Conservation (phyloP, 1,140 invertebrate genomes). For the Cyclina sinensis region DNA sequence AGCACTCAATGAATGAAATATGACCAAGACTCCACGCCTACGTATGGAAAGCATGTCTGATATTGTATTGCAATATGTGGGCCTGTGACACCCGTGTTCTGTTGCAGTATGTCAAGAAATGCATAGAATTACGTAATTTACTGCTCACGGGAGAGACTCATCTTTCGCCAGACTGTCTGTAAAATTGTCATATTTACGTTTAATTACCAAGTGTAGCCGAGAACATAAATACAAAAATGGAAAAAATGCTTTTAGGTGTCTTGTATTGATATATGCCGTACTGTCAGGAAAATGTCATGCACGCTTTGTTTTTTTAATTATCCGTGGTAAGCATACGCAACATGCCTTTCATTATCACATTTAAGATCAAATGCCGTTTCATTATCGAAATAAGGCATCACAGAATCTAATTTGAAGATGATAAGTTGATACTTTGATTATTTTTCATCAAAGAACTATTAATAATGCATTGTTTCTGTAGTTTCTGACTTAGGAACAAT, state of each 20-base stretch:
- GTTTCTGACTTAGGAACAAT: conserved; percentile 27
- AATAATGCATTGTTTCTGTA: conserved; percentile 56
- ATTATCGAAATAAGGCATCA: conserved; percentile 34
- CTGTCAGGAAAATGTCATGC: conserved; percentile 35
- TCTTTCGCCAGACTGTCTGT: neutral
- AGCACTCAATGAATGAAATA: too few relatives aligned
- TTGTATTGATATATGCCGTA: conserved; percentile 23
- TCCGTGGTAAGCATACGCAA: neutral
- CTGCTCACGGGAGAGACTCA: conserved; percentile 17
- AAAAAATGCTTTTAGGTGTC: neutral
- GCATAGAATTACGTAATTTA: conserved; percentile 22
- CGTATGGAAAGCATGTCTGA: neutral
- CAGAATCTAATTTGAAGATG: conserved; percentile 38
- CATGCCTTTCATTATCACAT: conserved; percentile 53
- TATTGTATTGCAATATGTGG: neutral
- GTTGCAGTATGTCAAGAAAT: neutral
- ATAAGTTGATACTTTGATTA: conserved; percentile 57
- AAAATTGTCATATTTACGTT: conserved; percentile 23
- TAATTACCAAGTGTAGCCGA: conserved; percentile 2
- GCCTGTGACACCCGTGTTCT: neutral
- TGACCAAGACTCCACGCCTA: neutral
- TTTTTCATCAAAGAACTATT: conserved; percentile 50
- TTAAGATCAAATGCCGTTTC: conserved; percentile 63
- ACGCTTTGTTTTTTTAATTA: conserved; percentile 62
- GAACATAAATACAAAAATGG: conserved; percentile 12